These are phyloP conservation scores for Aurelia aurita complex sp. Pacific DNA, from an alignment of 30 jellyfish, hydroid and myxozoan species.

Conservation along the genomic window DNA sequence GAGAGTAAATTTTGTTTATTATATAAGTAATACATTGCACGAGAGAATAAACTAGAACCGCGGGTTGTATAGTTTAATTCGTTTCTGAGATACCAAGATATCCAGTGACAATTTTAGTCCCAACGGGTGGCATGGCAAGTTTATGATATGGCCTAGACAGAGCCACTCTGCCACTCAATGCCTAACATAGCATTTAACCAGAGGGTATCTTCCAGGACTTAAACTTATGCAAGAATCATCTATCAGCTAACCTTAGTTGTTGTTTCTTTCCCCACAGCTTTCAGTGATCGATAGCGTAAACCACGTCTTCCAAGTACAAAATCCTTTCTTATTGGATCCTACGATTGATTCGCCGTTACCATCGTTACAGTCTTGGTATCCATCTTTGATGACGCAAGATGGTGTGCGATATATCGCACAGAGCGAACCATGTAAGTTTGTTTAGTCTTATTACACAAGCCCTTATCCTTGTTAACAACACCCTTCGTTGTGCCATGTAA, in stretches of 20 bases:
- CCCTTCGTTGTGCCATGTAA: too few species aligned
- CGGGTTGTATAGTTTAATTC: too few species aligned
- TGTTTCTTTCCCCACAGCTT: not conserved
- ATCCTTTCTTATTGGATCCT: conserved; percentile 30
- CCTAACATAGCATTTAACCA: not conserved
- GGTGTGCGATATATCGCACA: conserved; percentile 49
- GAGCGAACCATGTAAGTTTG: conserved; percentile 66
- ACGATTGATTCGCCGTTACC: conserved; percentile 63
- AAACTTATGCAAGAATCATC: not conserved
- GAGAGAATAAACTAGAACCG: too few species aligned
- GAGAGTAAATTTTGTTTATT: too few species aligned
- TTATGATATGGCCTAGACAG: too few species aligned
- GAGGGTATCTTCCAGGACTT: not conserved
- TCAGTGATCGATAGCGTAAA: conserved; percentile 64
- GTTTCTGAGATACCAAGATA: too few species aligned
- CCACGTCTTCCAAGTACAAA: conserved; percentile 45
- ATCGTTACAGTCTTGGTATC: conserved; percentile 79
- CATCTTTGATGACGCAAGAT: conserved; percentile 73
- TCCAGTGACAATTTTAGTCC: too few species aligned
- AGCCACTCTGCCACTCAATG: not conserved
- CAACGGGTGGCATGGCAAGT: too few species aligned
- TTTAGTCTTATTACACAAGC: not conserved
- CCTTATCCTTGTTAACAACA: not conserved
- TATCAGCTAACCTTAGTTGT: not conserved
- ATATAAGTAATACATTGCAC: too few species aligned